Conservation (phyloP, 2,888 invertebrate species). For the Biston betularia region DNA sequence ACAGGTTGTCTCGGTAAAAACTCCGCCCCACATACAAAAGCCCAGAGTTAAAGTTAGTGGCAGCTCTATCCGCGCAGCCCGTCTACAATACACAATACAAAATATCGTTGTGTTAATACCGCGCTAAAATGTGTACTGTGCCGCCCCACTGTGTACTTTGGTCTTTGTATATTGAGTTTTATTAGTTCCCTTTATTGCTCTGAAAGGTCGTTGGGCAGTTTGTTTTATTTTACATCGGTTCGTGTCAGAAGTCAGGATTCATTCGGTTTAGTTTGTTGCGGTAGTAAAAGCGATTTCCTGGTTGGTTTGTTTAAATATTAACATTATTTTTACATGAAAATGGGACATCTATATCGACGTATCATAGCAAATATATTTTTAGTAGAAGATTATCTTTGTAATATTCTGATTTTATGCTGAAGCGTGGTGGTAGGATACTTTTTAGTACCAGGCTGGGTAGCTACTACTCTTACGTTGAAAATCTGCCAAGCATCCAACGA, state of each 20-base stretch:
- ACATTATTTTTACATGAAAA: not conserved
- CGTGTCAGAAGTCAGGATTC: conserved; percentile 38
- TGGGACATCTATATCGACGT: not conserved
- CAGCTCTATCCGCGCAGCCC: not conserved
- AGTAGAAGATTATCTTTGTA: not conserved
- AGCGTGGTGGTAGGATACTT: too few relatives aligned
- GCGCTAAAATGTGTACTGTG: conserved; percentile 71
- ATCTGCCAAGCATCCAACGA: too few relatives aligned
- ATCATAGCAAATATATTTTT: not conserved
- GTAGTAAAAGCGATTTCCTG: conserved; percentile 8
- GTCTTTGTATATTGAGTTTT: conserved; percentile 69
- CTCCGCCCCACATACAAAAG: not conserved
- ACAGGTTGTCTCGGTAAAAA: not conserved
- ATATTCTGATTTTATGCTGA: too few relatives aligned
- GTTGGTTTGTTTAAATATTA: not conserved
- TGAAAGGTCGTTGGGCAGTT: conserved; percentile 64
- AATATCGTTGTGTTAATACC: conserved; percentile 82
- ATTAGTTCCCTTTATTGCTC: conserved; percentile 73
- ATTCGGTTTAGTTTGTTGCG: conserved; percentile 24
- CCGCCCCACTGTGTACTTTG: conserved; percentile 69
- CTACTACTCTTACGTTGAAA: too few relatives aligned
- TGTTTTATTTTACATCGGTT: conserved; percentile 47
- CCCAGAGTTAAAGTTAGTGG: not conserved
- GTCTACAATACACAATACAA: conserved; percentile 51
- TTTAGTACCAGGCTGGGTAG: too few relatives aligned